These are phyloP conservation scores for Catalaphyllia jardinei DNA, from an alignment of 64 coral and sea anemone species.

Conservation along the genomic window DNA sequence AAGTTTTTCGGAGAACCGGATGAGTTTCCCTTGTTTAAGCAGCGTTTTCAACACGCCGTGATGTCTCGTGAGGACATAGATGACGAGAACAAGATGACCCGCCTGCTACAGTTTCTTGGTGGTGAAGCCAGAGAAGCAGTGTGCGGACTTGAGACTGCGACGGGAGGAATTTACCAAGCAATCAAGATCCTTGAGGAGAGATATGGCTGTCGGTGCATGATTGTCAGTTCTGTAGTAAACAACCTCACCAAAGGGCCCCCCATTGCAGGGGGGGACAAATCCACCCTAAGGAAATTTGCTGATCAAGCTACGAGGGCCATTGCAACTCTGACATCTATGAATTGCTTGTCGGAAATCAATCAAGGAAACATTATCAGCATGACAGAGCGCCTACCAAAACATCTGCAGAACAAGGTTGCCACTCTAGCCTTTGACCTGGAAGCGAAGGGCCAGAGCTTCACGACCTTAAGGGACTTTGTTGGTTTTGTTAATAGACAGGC, in stretches of 20 bases:
- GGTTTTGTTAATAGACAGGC: too few relatives aligned
- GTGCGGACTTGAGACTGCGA: background rate
- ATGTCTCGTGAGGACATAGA: constrained; percentile 42
- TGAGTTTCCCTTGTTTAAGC: constrained; percentile 42
- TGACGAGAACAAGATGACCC: constrained; percentile 22
- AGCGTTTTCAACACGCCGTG: constrained; percentile 6
- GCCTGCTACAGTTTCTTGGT: constrained; percentile 23
- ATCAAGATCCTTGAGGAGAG: background rate
- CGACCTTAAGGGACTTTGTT: too few relatives aligned
- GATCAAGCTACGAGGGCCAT: constrained; percentile 31
- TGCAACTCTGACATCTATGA: constrained; percentile 36
- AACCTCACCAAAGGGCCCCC: background rate
- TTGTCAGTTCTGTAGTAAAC: constrained; percentile 9
- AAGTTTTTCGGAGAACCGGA: background rate
- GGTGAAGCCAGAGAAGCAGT: constrained; percentile 24
- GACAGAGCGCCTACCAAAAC: constrained; percentile 47
- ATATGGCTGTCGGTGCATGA: background rate
- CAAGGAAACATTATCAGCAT: constrained; percentile 56
- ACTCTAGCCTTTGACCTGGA: too few relatives aligned
- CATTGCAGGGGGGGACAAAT: background rate
- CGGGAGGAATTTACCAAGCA: background rate
- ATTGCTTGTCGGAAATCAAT: constrained; percentile 49
- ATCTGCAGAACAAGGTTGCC: too few relatives aligned
- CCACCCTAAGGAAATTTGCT: constrained; percentile 40
- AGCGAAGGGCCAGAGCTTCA: too few relatives aligned